Percentiles rank a stretch among this genome's conserved stretches.
Conservation (phyloP, 37 sponge, comb jelly and placozoan species). For the Lycopodina hypogea region DNA sequence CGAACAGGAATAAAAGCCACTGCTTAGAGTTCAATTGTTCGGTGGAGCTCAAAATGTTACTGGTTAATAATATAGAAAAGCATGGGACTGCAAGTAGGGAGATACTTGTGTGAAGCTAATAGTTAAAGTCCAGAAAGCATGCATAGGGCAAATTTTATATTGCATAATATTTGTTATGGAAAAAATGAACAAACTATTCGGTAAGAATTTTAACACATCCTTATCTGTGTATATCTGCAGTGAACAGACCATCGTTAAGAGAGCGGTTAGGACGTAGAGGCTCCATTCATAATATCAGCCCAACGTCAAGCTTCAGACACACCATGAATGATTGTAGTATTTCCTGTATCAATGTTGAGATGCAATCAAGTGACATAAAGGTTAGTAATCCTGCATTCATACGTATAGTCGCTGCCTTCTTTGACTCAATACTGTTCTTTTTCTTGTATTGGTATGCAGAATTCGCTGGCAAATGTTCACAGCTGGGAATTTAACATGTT, state of each 20-base stretch:
- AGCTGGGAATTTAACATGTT: slow-evolving; percentile 82
- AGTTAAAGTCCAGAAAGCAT: no score
- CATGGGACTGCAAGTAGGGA: no score
- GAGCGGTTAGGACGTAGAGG: slow-evolving; percentile 19
- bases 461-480: slow-evolving; percentile 38
- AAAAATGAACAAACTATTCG: no score
- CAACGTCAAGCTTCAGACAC: slow-evolving; percentile 39
- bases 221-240: no score
- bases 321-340: slow-evolving; percentile 33
- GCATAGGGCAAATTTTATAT: no score
- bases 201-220: no score
- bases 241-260: background rate
- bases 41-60: no score
- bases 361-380: slow-evolving; percentile 21
- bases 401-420: background rate
- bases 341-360: slow-evolving; percentile 26
- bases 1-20: no score
- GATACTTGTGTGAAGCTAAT: no score
- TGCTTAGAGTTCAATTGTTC: no score
- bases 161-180: no score
- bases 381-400: slow-evolving; percentile 1
- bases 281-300: slow-evolving; percentile 33
- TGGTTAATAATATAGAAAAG: no score
- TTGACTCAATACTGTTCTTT: background rate
- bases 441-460: slow-evolving; percentile 38